These are phyloP conservation scores for Psilopsiagon aymara DNA, from an alignment of 2,113 vertebrate species.

Conservation along the genomic window DNA sequence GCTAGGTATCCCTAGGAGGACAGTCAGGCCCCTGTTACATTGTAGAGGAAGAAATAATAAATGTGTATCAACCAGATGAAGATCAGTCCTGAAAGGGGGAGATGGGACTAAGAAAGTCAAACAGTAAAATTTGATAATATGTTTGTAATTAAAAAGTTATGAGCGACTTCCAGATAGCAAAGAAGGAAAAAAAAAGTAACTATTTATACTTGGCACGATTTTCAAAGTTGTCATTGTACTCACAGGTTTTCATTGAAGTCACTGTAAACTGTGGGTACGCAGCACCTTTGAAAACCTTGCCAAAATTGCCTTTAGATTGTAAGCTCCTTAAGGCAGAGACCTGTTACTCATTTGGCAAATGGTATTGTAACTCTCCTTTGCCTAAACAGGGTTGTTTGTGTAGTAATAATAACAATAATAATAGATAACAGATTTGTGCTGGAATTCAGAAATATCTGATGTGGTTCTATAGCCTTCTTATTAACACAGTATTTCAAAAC, in stretches of 20 bases:
- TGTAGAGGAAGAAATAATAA: not conserved
- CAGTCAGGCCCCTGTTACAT: not conserved
- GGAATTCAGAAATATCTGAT: slow-evolving; percentile 58
- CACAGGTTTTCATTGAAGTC: slow-evolving; percentile 29
- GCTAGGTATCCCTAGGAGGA: not conserved
- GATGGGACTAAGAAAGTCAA: not conserved
- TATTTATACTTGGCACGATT: slow-evolving; percentile 49
- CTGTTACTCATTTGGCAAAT: slow-evolving; percentile 65
- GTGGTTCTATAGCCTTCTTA: slow-evolving; percentile 54
- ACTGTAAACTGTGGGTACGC: slow-evolving; percentile 8
- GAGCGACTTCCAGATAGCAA: slow-evolving; percentile 45
- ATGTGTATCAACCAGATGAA: not conserved
- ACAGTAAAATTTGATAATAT: not conserved
- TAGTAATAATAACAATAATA: slow-evolving; percentile 37
- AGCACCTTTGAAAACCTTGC: slow-evolving; percentile 65
- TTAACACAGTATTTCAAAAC: slow-evolving; percentile 45
- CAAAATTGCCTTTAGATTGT: slow-evolving; percentile 47
- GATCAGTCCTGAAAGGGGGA: not conserved
- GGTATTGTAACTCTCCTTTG: slow-evolving; percentile 8
- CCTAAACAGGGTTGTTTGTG: not conserved
- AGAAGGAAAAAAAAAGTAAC: not conserved
- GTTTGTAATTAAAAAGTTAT: slow-evolving; percentile 44
- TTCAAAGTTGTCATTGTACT: slow-evolving; percentile 59
- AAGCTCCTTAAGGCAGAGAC: slow-evolving; percentile 41
- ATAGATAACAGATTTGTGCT: slow-evolving; percentile 64